Evolutionary conservation across 2,113 vertebrate species (phyloP), one percentile per base, ranked within the genome.

Genomic region (Platichthys flesus): DNA sequence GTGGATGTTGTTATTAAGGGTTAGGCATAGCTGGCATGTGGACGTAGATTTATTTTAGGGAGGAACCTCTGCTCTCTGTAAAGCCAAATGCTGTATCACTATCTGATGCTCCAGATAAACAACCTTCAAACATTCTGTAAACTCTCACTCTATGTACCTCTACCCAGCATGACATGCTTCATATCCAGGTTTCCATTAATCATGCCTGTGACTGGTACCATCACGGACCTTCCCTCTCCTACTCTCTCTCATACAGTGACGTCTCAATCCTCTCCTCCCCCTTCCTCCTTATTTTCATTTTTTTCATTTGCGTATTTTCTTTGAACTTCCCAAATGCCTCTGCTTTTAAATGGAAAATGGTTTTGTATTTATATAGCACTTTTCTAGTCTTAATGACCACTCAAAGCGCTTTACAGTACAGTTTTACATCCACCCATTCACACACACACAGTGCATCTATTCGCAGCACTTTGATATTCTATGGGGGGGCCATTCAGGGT

Each of bases 191-290:
- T 84, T 68, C 80, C 80, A 85, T 90, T 85, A 89, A 91, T 91
- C 85, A 89, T 66, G 1, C 24, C 82, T 20, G 92, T 26, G 86
- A 67, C 91, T 94, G 93, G 93, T 92, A 94, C 92, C 64, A 74
- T 78, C 80, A 28, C 2, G 78, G 66, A 84, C 81, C 74, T 70
- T 60, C 65, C 13, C 59, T 66, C 35, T 68, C 31, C 26, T 60
- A 51, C 60, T 62, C 57, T 26, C 64, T 23, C 47, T 40, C 64
- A 10, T 21, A 56, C 74, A 5, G 9, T 21, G 9, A 37, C 76
- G 78, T 28, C 31, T 31, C 31, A 31, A 5, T 31, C 31, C 31
- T 31, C 31, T 31, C 31, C 31, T 31, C 31, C 31, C 31, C 31
- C 8, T 31, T 31, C 31, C 67, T 75, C 73, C 52, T 58, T 40